Evolutionary conservation across 2,797 vertebrate species (phyloP).

Genomic region (Periophthalmus magnuspinnatus): DNA sequence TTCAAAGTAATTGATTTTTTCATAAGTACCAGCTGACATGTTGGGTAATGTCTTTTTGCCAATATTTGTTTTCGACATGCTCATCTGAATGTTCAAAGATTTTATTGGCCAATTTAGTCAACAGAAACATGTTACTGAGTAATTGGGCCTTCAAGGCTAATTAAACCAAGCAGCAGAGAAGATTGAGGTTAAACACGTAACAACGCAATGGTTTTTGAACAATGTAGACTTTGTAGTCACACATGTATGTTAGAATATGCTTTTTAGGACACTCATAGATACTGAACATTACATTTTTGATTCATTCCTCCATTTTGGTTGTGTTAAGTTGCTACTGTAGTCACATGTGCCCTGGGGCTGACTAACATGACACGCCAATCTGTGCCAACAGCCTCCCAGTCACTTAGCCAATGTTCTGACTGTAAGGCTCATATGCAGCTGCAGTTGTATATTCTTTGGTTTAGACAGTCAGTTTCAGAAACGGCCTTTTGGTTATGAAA

Average conservation of each 20-base stretch:
- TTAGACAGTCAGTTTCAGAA: too few relatives aligned
- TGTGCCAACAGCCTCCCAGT: neutral
- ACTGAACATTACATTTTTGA: too few relatives aligned
- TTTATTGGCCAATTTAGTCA: slow-evolving; percentile 41
- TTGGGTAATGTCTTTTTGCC: slow-evolving; percentile 27
- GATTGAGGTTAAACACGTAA: slow-evolving; percentile 53
- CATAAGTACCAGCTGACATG: slow-evolving; percentile 32
- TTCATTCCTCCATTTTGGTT: too few relatives aligned
- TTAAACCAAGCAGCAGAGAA: slow-evolving; percentile 51
- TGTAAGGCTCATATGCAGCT: too few relatives aligned
- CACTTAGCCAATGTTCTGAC: too few relatives aligned
- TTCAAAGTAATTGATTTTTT: slow-evolving; percentile 41
- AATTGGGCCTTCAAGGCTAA: slow-evolving; percentile 62
- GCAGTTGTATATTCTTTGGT: too few relatives aligned
- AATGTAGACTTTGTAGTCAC: neutral
- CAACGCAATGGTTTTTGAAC: slow-evolving; percentile 17
- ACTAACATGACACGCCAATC: neutral
- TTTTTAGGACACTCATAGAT: too few relatives aligned
- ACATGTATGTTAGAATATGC: too few relatives aligned
- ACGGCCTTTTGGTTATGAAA: too few relatives aligned
- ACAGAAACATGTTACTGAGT: slow-evolving; percentile 38
- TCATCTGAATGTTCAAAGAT: slow-evolving; percentile 36
- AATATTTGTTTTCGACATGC: slow-evolving; percentile 44
- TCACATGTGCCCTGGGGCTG: neutral
- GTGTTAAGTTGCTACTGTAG: too few relatives aligned